Percentiles rank a stretch among this genome's conserved stretches.
Evolutionary conservation across 2,113 vertebrate genomes (phyloP).

Genomic region (Copsychus sechellarum): DNA sequence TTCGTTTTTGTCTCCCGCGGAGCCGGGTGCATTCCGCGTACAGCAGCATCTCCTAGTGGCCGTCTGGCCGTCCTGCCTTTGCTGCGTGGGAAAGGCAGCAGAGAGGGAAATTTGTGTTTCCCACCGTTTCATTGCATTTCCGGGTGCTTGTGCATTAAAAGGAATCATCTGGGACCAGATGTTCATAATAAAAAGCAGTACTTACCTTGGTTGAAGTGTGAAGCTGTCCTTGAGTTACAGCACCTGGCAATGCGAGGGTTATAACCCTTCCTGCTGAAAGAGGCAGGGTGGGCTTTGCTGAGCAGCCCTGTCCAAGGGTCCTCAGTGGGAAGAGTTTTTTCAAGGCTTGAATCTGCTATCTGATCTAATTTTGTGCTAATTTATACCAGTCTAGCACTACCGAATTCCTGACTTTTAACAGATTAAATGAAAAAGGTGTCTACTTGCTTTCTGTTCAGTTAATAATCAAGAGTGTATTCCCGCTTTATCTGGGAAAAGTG

Average conservation of each 20-base stretch:
- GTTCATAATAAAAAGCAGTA: background rate
- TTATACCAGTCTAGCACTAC: background rate
- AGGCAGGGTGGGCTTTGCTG: background rate
- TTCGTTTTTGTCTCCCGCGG: background rate
- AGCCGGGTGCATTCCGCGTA: background rate
- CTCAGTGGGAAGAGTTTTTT: background rate
- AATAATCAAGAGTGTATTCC: background rate
- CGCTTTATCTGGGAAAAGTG: background rate
- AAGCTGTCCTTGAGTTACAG: background rate
- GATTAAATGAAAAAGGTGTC: background rate
- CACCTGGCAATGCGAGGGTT: too few species aligned
- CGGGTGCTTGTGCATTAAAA: background rate
- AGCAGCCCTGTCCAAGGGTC: background rate
- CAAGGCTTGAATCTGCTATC: background rate
- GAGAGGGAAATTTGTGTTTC: background rate
- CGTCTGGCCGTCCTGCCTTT: background rate
- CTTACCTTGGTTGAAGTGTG: background rate
- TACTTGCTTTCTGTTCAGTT: background rate
- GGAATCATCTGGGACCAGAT: background rate
- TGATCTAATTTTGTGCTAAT: background rate
- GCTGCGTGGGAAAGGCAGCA: background rate
- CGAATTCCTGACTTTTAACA: background rate
- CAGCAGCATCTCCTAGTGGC: slow-evolving; percentile 72
- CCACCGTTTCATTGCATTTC: accelerated
- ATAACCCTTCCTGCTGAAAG: accelerated